A percentile compares a stretch with the other conserved stretches of the same genome.
These are phyloP conservation scores for Chiloscyllium plagiosum DNA, from an alignment of 2,113 vertebrate species.

Conservation along the genomic window DNA sequence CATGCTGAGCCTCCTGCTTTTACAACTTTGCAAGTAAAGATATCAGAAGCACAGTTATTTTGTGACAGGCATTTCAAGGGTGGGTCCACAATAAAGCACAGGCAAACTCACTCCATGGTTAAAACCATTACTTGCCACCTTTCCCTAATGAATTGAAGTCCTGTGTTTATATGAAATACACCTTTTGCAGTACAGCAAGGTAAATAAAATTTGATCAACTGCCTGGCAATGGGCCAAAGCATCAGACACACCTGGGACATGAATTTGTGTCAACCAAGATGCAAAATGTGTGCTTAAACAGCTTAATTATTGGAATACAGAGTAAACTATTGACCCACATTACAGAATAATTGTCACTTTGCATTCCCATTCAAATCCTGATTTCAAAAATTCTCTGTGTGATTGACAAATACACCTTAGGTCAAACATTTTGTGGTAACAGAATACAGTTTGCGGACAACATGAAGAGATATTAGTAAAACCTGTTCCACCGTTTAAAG, in stretches of 20 bases:
- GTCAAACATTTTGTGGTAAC: neutral
- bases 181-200: neutral
- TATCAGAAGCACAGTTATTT: neutral
- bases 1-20: neutral
- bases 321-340: too few relatives aligned
- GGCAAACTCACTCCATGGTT: neutral
- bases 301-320: neutral
- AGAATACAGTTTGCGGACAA: neutral
- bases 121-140: neutral
- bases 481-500: neutral
- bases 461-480: slow-evolving; percentile 15
- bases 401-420: neutral
- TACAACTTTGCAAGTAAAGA: neutral
- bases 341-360: too few relatives aligned
- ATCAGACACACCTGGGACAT: neutral
- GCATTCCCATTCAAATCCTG: neutral
- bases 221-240: neutral
- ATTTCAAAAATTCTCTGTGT: neutral
- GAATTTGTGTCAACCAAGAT: neutral
- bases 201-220: neutral
- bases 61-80: neutral
- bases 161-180: neutral
- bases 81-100: neutral
- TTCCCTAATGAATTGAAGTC: neutral
- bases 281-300: neutral